Evolutionary conservation across 2,888 invertebrate species (phyloP), one percentile per base, ranked within the genome.

Genomic region (Crematogaster levior): DNA sequence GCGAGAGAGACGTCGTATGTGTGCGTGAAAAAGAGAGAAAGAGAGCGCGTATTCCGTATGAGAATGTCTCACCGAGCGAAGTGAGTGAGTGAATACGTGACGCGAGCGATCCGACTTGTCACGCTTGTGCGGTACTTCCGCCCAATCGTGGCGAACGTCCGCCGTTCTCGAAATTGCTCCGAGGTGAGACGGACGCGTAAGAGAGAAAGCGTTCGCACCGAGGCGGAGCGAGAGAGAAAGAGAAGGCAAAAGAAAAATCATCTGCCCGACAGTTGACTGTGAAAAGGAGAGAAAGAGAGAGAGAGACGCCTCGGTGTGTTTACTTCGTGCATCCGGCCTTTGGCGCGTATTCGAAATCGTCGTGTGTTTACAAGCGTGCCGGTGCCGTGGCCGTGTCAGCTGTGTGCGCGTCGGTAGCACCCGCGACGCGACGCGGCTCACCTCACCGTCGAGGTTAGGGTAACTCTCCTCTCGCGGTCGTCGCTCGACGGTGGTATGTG

Each of bases 111-210:
- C 18, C 51, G 7, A 91, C 91, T 92, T 92, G 92, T 92, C 92
- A 91, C 91, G 88, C 40, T 65, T 21, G 30, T 30, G 88, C 88
- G 88, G 89, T 72, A 93, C 91, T 92, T 93, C 93, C 93, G 92
- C 91, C 24, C 91, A 91, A 66, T 86, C 87, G 85, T 85, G 61
- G 37, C 81, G 82, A 81, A 77, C 86, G 46, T 60, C 72, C 46
- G 73, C 74, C 77, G 81, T 85, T 83, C 12, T 10, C 9, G 3
- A 34, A n/a, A 3, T 34, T 18, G 3, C 40, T 40, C 2, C 15
- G 37, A 15, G 27, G 3, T 21, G 40, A 40, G 61, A 60, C n/a
- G n/a, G n/a, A n/a, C 21, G 73, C 18, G 40, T 53, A 30, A n/a
- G 60, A 61, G 53, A 46, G 56, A 46, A 65, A 70, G 82, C 51